Conservation (phyloP, 2,113 vertebrate species). For the Motacilla alba region DNA sequence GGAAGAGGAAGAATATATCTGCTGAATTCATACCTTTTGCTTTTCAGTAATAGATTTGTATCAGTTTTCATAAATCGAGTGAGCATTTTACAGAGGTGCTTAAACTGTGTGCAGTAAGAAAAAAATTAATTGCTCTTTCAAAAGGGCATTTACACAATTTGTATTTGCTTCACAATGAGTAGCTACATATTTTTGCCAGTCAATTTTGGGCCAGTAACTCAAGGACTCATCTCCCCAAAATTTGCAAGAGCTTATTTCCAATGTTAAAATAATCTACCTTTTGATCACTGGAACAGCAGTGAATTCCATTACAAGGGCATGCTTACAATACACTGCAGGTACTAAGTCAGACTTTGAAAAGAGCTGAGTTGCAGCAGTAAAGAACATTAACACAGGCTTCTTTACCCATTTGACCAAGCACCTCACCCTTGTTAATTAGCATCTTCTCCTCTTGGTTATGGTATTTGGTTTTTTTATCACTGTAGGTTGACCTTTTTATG, state of each 20-base stretch:
- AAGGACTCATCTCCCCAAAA: neutral
- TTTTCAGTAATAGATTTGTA: neutral
- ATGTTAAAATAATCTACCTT: neutral
- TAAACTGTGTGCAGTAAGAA: neutral
- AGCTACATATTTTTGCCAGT: neutral
- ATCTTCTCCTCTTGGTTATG: neutral
- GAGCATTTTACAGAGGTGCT: neutral
- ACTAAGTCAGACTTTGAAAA: neutral
- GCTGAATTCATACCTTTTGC: neutral
- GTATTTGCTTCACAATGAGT: neutral
- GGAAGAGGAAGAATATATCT: neutral
- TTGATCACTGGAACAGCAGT: neutral
- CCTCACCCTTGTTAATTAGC: neutral
- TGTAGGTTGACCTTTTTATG: neutral
- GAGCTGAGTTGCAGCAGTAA: neutral
- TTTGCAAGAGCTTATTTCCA: neutral
- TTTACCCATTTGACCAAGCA: neutral
- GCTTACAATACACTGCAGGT: neutral
- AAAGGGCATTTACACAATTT: neutral
- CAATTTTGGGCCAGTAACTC: neutral
- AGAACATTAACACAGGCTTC: neutral
- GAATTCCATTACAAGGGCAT: neutral
- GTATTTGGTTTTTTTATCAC: neutral
- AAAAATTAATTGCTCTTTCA: neutral
- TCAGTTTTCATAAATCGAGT: neutral